These are phyloP conservation scores for Acanthosepion esculentum DNA, from an alignment of 2,888 invertebrate species.

Conservation along the genomic window DNA sequence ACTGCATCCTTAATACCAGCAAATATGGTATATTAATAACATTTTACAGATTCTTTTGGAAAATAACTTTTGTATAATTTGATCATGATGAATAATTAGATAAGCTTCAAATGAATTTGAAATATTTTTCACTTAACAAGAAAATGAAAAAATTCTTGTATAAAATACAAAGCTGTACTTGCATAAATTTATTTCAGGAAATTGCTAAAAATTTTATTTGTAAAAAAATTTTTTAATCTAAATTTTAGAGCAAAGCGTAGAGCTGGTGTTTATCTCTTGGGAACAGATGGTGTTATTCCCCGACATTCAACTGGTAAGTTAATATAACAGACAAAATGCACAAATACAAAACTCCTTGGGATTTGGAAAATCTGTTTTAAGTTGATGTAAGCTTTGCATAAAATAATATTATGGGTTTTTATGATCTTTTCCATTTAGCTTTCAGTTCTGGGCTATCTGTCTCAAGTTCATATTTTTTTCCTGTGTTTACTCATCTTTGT, in stretches of 20 bases:
- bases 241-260: conserved; percentile 84
- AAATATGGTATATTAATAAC: too few relatives aligned
- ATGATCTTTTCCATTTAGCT: too few relatives aligned
- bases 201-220: neutral
- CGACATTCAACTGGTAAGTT: conserved; percentile 76
- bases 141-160: neutral
- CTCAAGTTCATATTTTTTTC: too few relatives aligned
- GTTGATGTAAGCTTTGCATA: too few relatives aligned
- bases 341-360: too few relatives aligned
- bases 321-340: neutral
- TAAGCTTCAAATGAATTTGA: neutral
- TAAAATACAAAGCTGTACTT: neutral
- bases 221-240: neutral
- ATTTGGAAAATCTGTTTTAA: too few relatives aligned
- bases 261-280: conserved; percentile 92
- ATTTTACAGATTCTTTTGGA: neutral
- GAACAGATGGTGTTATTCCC: conserved; percentile 88
- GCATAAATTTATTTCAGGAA: neutral
- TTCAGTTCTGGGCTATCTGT: too few relatives aligned
- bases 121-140: neutral
- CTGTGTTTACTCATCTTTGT: too few relatives aligned
- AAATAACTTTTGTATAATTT: neutral
- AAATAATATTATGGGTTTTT: too few relatives aligned
- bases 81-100: too few relatives aligned
- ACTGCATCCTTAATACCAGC: too few relatives aligned